These are phyloP conservation scores for Pagetopsis macropterus DNA, from an alignment of 2,797 vertebrate species.

Conservation along the genomic window DNA sequence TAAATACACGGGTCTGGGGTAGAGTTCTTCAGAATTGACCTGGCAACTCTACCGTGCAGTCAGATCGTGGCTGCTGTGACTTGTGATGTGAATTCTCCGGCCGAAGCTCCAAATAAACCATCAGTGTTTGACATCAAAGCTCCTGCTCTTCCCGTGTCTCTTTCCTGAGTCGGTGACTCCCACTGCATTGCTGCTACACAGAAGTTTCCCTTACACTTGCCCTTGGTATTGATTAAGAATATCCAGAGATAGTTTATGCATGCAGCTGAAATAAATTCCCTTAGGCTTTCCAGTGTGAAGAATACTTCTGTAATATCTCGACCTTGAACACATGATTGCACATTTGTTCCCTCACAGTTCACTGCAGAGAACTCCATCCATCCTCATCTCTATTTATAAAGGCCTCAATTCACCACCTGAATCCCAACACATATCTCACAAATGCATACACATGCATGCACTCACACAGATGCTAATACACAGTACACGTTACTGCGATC, in stretches of 20 bases:
- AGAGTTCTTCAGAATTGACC: no score
- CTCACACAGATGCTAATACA: not conserved
- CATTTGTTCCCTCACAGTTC: constrained; percentile 45
- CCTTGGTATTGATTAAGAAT: constrained; percentile 3
- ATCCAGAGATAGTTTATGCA: not conserved
- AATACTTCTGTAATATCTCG: constrained; percentile 9
- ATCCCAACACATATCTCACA: constrained; percentile 31
- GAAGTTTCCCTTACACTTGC: no score
- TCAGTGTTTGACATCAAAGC: no score
- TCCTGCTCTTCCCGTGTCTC: no score
- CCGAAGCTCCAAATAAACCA: no score
- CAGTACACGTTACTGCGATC: not conserved
- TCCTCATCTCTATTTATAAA: constrained; percentile 65
- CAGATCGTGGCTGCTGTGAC: no score
- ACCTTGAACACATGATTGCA: constrained; percentile 29
- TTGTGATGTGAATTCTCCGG: no score
- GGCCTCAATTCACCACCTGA: constrained; percentile 39
- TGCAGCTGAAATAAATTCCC: constrained; percentile 13
- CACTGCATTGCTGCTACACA: no score
- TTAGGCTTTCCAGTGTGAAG: constrained; percentile 1
- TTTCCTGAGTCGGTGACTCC: no score
- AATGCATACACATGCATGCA: not conserved
- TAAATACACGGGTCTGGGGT: no score
- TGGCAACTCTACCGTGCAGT: no score
- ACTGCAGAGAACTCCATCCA: constrained; percentile 46